Evolutionary conservation across 2,113 vertebrate species (phyloP).

Genomic region (Alouatta palliata): DNA sequence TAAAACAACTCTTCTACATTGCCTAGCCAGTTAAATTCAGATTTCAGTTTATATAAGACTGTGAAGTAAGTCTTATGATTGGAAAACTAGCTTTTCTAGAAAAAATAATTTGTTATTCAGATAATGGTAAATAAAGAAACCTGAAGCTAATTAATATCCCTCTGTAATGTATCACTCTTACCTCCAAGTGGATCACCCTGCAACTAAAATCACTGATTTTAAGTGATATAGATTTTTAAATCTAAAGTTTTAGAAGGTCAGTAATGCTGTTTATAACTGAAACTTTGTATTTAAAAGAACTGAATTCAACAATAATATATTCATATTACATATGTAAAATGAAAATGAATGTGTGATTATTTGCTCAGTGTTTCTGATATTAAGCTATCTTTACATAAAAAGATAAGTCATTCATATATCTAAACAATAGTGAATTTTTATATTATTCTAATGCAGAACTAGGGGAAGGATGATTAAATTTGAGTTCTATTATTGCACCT

Average conservation of each 20-base stretch:
- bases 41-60: background rate
- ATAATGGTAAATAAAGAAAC: background rate
- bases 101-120: background rate
- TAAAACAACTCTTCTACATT: background rate
- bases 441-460: background rate
- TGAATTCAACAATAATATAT: background rate
- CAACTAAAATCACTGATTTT: background rate
- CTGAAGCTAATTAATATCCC: background rate
- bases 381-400: background rate
- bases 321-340: background rate
- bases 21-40: background rate
- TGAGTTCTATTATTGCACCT: background rate
- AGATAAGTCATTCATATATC: background rate
- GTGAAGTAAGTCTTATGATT: background rate
- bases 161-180: background rate
- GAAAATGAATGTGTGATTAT: background rate
- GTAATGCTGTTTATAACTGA: background rate
- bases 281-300: background rate
- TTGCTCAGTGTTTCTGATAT: background rate
- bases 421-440: background rate
- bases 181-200: background rate
- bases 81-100: background rate
- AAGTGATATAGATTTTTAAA: background rate
- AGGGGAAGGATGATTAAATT: background rate
- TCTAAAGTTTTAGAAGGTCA: background rate